Percentiles rank a stretch among this genome's conserved stretches.
phyloP scores from a whole-genome alignment of 2,888 invertebrate species.

The Sphecodes monilicornis region DNA sequence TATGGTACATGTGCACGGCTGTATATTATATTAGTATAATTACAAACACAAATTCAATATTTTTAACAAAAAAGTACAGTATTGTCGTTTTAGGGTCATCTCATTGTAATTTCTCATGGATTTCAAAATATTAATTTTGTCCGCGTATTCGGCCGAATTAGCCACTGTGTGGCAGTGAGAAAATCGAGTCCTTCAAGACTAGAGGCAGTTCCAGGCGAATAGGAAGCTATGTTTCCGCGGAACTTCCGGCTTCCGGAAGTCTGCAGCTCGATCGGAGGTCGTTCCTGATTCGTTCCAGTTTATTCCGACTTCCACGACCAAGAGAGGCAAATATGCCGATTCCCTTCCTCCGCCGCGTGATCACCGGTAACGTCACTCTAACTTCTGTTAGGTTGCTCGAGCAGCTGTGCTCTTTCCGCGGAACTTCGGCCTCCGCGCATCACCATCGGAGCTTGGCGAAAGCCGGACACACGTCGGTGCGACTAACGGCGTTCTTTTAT shows the following conservation, averaged over 20 bases:
- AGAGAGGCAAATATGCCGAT: background rate
- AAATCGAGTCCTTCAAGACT: background rate
- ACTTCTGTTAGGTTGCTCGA: background rate
- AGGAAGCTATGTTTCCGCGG: background rate
- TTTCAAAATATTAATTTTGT: too few relatives aligned
- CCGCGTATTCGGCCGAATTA: too few relatives aligned
- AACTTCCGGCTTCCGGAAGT: conserved; percentile 4
- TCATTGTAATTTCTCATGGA: too few relatives aligned
- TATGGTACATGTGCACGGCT: too few relatives aligned
- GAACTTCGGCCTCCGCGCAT: background rate
- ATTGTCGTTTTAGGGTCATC: too few relatives aligned
- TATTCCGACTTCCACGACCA: conserved; percentile 23
- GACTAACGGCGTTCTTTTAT: background rate
- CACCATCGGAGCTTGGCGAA: background rate
- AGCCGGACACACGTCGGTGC: background rate
- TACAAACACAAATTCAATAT: too few relatives aligned
- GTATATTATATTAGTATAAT: too few relatives aligned
- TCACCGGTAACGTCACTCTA: background rate
- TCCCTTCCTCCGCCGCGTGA: background rate
- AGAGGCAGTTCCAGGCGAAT: background rate
- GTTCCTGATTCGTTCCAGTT: conserved; percentile 22
- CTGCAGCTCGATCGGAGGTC: conserved; percentile 14
- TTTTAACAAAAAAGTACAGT: too few relatives aligned
- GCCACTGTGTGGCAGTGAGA: background rate
- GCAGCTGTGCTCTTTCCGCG: background rate